Conservation (phyloP, 2,797 vertebrate species). For the Arrhamphus sclerolepis region DNA sequence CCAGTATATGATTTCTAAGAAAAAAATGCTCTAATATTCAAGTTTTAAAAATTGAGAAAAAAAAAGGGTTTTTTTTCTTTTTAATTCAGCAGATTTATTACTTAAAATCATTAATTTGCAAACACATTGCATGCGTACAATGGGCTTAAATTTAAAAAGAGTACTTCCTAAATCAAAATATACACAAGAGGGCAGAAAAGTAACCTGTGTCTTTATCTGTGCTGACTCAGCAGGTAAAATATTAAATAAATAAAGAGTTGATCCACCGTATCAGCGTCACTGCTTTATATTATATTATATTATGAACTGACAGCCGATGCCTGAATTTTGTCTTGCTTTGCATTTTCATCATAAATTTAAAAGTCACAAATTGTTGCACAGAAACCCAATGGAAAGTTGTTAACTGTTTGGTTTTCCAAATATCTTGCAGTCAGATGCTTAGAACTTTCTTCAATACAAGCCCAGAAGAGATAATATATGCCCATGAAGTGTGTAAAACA, state of each 20-base stretch:
- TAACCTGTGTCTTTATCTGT: too few species aligned
- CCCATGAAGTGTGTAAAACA: slow-evolving; percentile 5
- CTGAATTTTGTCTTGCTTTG: background rate
- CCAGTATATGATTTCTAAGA: too few species aligned
- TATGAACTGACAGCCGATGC: background rate
- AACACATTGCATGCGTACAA: too few species aligned
- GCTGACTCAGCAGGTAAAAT: too few species aligned
- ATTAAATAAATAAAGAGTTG: too few species aligned
- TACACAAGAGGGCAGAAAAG: too few species aligned
- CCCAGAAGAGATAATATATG: background rate
- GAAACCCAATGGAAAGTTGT: background rate
- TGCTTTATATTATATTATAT: background rate
- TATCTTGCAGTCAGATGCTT: background rate
- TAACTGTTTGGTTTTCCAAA: background rate
- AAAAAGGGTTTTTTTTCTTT: too few species aligned
- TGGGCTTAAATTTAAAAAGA: too few species aligned
- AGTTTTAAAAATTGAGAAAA: background rate
- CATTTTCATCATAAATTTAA: background rate
- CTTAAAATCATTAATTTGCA: too few species aligned
- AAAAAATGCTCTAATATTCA: background rate
- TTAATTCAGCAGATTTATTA: too few species aligned
- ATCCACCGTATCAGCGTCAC: too few species aligned
- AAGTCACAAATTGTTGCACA: background rate
- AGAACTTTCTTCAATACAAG: background rate
- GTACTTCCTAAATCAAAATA: too few species aligned